Percentiles rank a stretch among this genome's conserved stretches.
Evolutionary conservation across 2,797 vertebrate species (phyloP).

Genomic region (Micropoecilia bifurca): DNA sequence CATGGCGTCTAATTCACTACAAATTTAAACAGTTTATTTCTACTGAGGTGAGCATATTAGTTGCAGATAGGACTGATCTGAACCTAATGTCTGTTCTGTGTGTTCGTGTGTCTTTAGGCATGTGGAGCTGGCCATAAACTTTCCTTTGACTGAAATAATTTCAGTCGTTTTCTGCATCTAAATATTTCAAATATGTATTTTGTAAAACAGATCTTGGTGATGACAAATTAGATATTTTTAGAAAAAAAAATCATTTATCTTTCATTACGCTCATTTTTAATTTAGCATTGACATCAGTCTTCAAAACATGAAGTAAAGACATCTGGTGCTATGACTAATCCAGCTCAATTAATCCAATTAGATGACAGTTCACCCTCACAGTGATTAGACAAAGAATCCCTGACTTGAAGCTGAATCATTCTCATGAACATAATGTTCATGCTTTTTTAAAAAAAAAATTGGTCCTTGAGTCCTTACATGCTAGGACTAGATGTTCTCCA

Average conservation of each 20-base stretch:
- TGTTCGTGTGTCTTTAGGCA: neutral
- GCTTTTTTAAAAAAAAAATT: neutral
- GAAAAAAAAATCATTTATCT: neutral
- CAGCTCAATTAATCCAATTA: constrained; percentile 55
- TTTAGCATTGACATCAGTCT: constrained; percentile 12
- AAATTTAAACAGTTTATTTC: neutral
- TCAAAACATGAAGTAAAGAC: constrained; percentile 32
- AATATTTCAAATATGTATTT: neutral
- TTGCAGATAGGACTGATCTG: neutral
- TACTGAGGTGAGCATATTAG: neutral
- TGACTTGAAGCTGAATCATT: constrained; percentile 38
- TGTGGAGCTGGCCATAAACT: neutral
- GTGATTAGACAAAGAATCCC: constrained; percentile 22
- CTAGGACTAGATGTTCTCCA: neutral
- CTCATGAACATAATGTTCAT: neutral
- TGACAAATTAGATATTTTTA: neutral
- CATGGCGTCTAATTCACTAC: neutral
- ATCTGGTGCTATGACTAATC: constrained; percentile 46
- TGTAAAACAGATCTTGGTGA: neutral
- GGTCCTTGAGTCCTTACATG: constrained; percentile 2
- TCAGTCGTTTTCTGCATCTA: neutral
- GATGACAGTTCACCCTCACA: constrained; percentile 8
- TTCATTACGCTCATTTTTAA: neutral
- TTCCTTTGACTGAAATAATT: neutral
- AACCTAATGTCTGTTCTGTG: neutral